Evolutionary conservation across 2,797 vertebrate genomes (phyloP).

Genomic region (Danio aesculapii): DNA sequence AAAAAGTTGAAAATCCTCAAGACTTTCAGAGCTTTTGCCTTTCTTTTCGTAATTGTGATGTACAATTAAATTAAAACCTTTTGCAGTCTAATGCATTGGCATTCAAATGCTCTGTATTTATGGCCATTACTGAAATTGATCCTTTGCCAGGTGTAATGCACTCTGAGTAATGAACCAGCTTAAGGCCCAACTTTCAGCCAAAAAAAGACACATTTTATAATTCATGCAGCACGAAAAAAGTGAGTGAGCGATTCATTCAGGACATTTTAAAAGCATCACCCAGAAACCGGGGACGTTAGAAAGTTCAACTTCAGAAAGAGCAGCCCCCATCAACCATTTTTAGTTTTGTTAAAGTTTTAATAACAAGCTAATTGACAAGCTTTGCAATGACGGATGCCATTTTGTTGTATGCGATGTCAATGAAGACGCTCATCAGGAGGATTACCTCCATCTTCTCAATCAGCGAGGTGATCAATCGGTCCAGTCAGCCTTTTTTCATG

Average conservation of each 20-base stretch:
- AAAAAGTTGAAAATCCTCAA: background rate
- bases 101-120: constrained; percentile 75
- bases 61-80: constrained; percentile 74
- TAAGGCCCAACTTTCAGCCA: constrained; percentile 63
- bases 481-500: constrained; percentile 8
- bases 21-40: background rate
- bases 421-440: background rate
- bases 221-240: background rate
- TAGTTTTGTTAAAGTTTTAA: background rate
- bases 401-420: background rate
- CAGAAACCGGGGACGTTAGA: no score
- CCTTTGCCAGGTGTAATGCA: constrained; percentile 73
- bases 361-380: background rate
- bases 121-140: constrained; percentile 69
- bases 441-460: background rate
- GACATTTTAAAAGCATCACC: background rate
- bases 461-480: constrained; percentile 13
- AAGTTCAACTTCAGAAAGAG: background rate
- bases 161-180: constrained; percentile 70
- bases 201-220: constrained; percentile 56
- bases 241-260: background rate
- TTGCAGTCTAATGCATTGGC: constrained; percentile 71
- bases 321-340: background rate
- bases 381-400: background rate
- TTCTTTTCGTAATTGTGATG: constrained; percentile 56